These are phyloP conservation scores for Leontopithecus rosalia DNA, from an alignment of 2,797 vertebrate genomes.

Conservation along the genomic window DNA sequence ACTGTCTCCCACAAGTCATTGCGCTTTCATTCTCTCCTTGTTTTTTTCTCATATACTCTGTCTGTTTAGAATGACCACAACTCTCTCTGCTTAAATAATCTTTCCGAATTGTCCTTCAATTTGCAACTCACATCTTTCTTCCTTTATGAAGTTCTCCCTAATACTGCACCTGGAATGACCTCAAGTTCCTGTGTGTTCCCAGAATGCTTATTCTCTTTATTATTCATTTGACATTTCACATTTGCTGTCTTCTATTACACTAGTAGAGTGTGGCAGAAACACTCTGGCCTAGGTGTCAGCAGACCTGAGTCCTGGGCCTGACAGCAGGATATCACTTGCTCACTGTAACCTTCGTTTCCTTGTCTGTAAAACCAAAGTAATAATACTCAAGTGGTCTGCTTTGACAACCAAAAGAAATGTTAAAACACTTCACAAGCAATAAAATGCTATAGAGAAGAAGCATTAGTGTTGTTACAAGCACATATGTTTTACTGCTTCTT, in stretches of 20 bases:
- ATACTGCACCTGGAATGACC: background rate
- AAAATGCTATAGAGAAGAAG: slow-evolving; percentile 33
- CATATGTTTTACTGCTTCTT: background rate
- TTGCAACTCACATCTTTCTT: background rate
- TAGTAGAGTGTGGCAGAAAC: background rate
- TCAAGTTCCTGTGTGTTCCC: background rate
- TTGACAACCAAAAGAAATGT: slow-evolving; percentile 57
- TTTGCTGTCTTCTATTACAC: slow-evolving; percentile 21
- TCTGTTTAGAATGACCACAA: background rate
- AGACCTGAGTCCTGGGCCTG: background rate
- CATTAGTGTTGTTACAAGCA: slow-evolving; percentile 36
- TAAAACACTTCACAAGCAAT: slow-evolving; percentile 59
- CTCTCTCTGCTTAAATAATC: background rate
- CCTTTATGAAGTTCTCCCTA: background rate
- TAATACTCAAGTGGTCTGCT: slow-evolving; percentile 38
- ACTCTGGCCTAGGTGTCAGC: background rate
- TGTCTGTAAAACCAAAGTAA: slow-evolving; percentile 58
- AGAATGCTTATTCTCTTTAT: background rate
- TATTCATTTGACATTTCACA: background rate
- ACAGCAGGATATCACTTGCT: background rate
- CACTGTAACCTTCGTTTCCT: slow-evolving; percentile 31
- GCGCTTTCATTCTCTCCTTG: background rate
- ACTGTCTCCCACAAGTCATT: background rate
- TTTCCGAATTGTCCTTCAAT: background rate
- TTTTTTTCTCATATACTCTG: background rate